Conservation (phyloP, 2,888 invertebrate genomes). For the Ceratothoa steindachneri region DNA sequence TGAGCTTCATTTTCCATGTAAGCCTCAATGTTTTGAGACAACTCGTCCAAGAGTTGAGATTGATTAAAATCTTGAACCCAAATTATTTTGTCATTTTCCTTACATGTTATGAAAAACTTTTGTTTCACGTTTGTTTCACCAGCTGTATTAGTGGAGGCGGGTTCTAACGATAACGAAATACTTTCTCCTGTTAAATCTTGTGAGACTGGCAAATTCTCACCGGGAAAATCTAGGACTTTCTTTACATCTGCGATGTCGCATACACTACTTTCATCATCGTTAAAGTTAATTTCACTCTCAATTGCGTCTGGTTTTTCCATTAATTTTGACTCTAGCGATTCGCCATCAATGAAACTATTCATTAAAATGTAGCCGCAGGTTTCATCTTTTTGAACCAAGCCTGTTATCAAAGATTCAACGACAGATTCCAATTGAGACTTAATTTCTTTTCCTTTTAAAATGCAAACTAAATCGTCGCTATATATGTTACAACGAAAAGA, state of each 20-base stretch:
- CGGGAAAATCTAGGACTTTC: too few species aligned
- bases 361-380: background rate
- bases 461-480: background rate
- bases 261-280: too few species aligned
- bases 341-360: background rate
- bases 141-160: too few species aligned
- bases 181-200: too few species aligned
- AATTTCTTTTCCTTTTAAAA: background rate
- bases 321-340: background rate
- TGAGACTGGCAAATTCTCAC: too few species aligned
- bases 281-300: background rate
- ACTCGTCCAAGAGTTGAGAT: background rate
- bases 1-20: background rate
- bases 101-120: too few species aligned
- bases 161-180: too few species aligned
- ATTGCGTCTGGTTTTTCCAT: background rate
- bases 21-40: background rate
- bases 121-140: too few species aligned
- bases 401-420: background rate
- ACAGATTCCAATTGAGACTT: background rate
- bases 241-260: too few species aligned
- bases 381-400: background rate
- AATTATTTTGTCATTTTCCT: background rate
- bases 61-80: background rate
- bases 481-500: background rate